These are phyloP conservation scores for Spongilla lacustris DNA, from an alignment of 37 sponge, comb jelly and placozoan species.

Conservation along the genomic window DNA sequence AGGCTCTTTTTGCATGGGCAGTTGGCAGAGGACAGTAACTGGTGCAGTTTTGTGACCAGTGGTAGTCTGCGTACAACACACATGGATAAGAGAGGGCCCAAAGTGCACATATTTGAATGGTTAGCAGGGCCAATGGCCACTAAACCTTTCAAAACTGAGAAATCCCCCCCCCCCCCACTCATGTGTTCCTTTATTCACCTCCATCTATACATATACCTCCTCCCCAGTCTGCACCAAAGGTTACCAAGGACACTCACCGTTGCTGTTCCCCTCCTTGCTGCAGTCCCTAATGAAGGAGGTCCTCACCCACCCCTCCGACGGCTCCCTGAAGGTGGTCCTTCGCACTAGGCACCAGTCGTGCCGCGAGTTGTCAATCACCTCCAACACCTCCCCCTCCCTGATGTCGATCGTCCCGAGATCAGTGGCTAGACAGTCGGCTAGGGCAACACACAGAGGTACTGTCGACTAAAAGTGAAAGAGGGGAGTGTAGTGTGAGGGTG, in stretches of 20 bases:
- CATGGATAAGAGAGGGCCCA: too few species aligned
- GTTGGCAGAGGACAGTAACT: too few species aligned
- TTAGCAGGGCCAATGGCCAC: too few species aligned
- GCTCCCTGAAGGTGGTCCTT: constrained; percentile 7
- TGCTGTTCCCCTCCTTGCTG: background rate
- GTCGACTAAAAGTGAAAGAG: too few species aligned
- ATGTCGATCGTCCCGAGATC: constrained; percentile 55
- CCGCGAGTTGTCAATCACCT: constrained; percentile 65
- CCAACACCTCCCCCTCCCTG: constrained; percentile 59
- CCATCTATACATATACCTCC: background rate
- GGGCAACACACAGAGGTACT: constrained; percentile 38
- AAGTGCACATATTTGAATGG: too few species aligned
- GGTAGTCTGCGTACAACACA: too few species aligned
- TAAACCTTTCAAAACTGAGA: too few species aligned
- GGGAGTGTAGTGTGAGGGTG: too few species aligned
- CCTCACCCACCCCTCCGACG: constrained; percentile 74
- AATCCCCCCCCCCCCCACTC: background rate
- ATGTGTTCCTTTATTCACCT: too few species aligned
- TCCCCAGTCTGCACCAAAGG: background rate
- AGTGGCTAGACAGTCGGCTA: constrained; percentile 46
- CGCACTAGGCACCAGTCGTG: constrained; percentile 72
- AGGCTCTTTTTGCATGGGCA: too few species aligned
- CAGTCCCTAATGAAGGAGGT: background rate
- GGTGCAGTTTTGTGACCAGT: too few species aligned
- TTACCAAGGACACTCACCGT: background rate